Percentiles rank a stretch among this genome's conserved stretches.
phyloP scores from a whole-genome alignment of 1,140 invertebrate genomes.

The Matsumurasca onukii region DNA sequence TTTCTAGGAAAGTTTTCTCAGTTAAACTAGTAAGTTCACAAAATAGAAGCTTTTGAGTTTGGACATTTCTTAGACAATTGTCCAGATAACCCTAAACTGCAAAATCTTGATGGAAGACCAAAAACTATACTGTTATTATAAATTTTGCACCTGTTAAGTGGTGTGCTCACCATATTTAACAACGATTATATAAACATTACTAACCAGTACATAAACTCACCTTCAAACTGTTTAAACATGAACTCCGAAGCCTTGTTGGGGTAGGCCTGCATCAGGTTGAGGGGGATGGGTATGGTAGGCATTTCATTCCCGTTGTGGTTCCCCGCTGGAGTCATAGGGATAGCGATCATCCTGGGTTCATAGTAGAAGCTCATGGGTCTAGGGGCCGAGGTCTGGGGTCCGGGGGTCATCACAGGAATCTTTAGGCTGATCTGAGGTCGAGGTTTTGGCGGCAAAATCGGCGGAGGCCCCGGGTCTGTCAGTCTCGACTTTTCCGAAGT shows the following conservation, averaged over 20 bases:
- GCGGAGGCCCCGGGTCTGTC: constrained; percentile 10
- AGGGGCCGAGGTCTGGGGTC: constrained; percentile 13
- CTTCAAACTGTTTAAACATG: constrained; percentile 72
- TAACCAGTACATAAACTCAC: constrained; percentile 44
- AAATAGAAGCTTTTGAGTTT: no score
- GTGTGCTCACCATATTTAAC: no score
- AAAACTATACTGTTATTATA: no score
- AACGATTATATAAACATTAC: neutral
- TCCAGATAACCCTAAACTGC: no score
- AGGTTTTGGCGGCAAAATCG: constrained; percentile 15
- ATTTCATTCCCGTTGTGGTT: constrained; percentile 49
- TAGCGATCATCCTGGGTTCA: constrained; percentile 25
- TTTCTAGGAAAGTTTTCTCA: no score
- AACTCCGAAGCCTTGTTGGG: constrained; percentile 67
- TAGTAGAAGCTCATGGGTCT: constrained; percentile 30
- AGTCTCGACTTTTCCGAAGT: neutral
- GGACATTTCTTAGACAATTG: no score
- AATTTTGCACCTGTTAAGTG: no score
- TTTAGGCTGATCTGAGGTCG: constrained; percentile 35
- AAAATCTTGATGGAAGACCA: no score
- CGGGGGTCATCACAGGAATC: constrained; percentile 21
- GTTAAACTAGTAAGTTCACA: no score
- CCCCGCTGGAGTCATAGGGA: constrained; percentile 34
- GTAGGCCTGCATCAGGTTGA: constrained; percentile 58
- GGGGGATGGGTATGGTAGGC: constrained; percentile 47